Conservation (phyloP, 2,888 invertebrate genomes). For the Allolobophora icterica region DNA sequence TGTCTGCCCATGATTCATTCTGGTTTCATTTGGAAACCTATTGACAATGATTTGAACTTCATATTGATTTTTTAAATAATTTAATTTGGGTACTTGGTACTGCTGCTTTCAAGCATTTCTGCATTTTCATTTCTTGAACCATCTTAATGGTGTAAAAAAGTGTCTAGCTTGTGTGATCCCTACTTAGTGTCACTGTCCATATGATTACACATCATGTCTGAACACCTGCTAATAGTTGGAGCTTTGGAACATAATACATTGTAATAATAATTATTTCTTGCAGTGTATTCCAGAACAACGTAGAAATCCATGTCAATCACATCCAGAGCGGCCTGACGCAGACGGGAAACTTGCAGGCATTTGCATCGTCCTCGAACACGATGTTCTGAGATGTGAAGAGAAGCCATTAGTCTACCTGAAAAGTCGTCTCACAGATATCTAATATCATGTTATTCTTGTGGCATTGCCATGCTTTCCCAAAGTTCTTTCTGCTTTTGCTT, state of each 20-base stretch:
- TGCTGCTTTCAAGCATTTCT: background rate
- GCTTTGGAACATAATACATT: background rate
- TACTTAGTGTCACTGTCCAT: no score
- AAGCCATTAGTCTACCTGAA: background rate
- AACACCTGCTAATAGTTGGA: background rate
- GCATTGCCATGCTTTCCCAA: background rate
- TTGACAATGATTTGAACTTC: background rate
- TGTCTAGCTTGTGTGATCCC: no score
- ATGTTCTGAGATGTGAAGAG: constrained; percentile 7
- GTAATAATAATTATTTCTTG: background rate
- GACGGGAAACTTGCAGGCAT: constrained; percentile 66
- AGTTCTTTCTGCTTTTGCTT: background rate
- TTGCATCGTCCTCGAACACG: constrained; percentile 47
- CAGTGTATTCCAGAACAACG: constrained; percentile 74
- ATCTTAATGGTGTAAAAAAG: background rate
- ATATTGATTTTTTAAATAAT: background rate
- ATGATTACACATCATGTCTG: background rate
- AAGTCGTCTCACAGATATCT: background rate
- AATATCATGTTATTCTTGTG: background rate
- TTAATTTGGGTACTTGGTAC: background rate
- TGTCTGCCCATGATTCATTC: background rate
- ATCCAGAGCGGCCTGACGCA: constrained; percentile 77
- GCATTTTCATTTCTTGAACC: background rate
- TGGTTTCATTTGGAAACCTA: background rate
- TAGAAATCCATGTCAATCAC: constrained; percentile 89